Conservation (phyloP, 2,888 invertebrate genomes). For the Eupithecia subumbrata region DNA sequence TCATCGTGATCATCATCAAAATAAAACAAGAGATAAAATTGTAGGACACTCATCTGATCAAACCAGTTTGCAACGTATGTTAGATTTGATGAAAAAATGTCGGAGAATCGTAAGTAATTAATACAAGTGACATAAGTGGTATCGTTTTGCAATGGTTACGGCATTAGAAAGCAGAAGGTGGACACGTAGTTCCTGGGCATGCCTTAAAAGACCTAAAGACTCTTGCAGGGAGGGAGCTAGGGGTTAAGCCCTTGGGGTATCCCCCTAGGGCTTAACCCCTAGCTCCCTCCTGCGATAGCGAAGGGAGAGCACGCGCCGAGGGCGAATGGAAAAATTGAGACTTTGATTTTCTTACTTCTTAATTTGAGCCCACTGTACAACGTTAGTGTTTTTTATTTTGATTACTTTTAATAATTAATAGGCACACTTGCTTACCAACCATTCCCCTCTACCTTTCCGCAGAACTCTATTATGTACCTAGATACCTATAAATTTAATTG, state of each 20-base stretch:
- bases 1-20: not conserved
- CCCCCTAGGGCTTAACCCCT: too few relatives aligned
- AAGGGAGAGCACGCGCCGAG: not conserved
- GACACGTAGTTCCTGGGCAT: slow-evolving; percentile 73
- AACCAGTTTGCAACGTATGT: slow-evolving; percentile 23
- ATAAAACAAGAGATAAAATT: not conserved
- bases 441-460: not conserved
- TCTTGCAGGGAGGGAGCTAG: slow-evolving; percentile 50
- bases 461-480: not conserved
- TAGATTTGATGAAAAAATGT: slow-evolving; percentile 31
- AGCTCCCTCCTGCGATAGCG: too few relatives aligned
- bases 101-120: slow-evolving; percentile 62
- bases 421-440: not conserved
- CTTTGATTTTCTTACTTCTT: not conserved
- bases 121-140: slow-evolving; percentile 76
- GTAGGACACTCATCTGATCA: not conserved
- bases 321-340: not conserved
- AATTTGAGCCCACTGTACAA: not conserved
- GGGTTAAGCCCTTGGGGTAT: slow-evolving; percentile 15
- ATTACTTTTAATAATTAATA: not conserved
- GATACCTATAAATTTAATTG: not conserved
- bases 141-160: slow-evolving; percentile 77
- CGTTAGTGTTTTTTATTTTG: not conserved
- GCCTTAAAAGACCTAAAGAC: slow-evolving; percentile 66
- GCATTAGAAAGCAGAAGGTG: slow-evolving; percentile 77